Evolutionary conservation across 2,113 vertebrate species (phyloP), one percentile per base, ranked within the genome.

Genomic region (Macheiramphus alcinus): DNA sequence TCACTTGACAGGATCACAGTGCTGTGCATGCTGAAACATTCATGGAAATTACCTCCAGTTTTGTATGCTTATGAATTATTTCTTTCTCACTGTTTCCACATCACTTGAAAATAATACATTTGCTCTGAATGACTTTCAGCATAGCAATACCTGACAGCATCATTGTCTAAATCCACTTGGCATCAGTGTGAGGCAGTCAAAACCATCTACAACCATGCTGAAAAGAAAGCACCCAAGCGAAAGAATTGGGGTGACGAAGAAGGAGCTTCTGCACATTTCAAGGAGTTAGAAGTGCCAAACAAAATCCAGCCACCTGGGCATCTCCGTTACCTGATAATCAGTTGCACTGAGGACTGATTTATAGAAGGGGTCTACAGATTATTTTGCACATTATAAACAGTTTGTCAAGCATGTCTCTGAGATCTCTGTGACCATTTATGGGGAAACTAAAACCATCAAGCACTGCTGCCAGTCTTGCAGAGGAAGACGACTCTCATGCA

Each of bases 261-360:
- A 43, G 8, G 23, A 52, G 1, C 6, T 62, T 75, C 42, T 63
- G 7, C 40, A 67, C 2, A 29, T 58, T 83, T 80, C 25, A 58
- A 45, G 19, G 52, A 36, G 5, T 34, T 32, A 48, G 18, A 74
- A 56, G 13, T 65, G 34, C 15, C 29, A 52, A 66, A 21, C 3
- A 45, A 80, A 90, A 4, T 4, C 2, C 31, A 71, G 5, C 2
- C 5, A 29, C 9, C 8, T 43, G 16, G 7, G 6, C 2, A 1
- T 6, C 22, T 31, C 27, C 15, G 7, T 66, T 71, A 40, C 12
- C 16, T 42, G 7, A n/a, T 32, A 38, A 22, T 22, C 29, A 66
- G 16, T 26, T 71, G 5, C 9, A 38, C 12, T 42, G 43, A 61
- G 6, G 13, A 70, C 20, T 67, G 31, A 26, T 70, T 34, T 21